Base-by-base conservation (phyloP, 2,888 invertebrate species). In the Drosophila neoperkinsi region DNA sequence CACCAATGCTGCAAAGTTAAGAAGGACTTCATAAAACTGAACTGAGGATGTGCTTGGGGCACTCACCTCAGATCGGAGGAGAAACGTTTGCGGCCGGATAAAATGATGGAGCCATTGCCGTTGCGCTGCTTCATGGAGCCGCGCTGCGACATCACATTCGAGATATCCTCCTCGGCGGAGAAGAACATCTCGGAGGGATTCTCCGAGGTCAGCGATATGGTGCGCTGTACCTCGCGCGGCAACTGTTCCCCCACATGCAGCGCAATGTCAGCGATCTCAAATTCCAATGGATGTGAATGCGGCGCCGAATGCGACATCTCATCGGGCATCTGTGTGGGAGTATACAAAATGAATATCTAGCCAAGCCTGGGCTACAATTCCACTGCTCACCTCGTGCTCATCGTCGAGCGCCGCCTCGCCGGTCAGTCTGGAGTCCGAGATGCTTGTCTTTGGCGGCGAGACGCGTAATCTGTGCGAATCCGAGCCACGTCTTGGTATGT, bases 131-230 rank as follows among this genome's bases (percentile, higher is more conserved):
- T 93, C 56, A 92, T 91, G 18, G 93, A 92, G 25, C 93, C 91
- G 0, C 88, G 79, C 73, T 92, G 93, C 5, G 92, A 91, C 78
- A 93, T 74, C 5, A 92, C 92, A 83, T 93, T 93, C 1, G 93
- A 92, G 56, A 96, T 95, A 83, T 98, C 98, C 93, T 98, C 98
- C 90, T 98, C 98, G 0, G 98, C 98, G 0, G 98, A 98, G 92
- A 97, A 98, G 93, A 98, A 98, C 60, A 97, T 96, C 93, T 98
- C 98, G 0, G 97, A 97, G 86, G 97, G 97, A 92, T 98, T 98
- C 92, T 98, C 97, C 71, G 97, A 97, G 1, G 97, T 97, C 91
- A 98, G 96, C 0, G 97, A 98, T 90, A 97, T 96, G 0, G 98
- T 97, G 84, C 98, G 94, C 93, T 97, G 97, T 10, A 93, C 93